phyloP scores from a whole-genome alignment of 37 sponge, comb jelly and placozoan genomes.

The Beroe forskalii region DNA sequence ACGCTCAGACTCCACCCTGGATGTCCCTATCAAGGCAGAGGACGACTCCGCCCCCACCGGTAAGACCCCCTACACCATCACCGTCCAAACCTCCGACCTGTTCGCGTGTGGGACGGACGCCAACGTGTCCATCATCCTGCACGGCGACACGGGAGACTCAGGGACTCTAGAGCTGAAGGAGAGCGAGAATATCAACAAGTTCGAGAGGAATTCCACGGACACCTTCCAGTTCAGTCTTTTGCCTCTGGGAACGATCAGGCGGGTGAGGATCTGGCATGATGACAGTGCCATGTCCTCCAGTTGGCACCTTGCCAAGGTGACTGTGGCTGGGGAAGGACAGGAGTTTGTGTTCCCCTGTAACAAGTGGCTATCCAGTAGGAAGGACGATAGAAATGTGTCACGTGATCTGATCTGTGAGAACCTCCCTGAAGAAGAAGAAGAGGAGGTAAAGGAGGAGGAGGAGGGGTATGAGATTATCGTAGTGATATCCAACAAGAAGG shows the following conservation, averaged over 20 bases:
- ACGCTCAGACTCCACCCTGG: not conserved
- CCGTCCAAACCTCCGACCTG: constrained; percentile 50
- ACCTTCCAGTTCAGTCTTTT: constrained; percentile 22
- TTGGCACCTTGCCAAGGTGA: constrained; percentile 60
- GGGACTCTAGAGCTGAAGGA: constrained; percentile 65
- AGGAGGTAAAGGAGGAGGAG: not conserved
- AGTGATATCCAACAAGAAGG: constrained; percentile 33
- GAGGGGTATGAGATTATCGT: constrained; percentile 42
- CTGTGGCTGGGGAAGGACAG: not conserved
- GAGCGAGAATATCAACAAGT: constrained; percentile 52
- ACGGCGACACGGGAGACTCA: constrained; percentile 69
- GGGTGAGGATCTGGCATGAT: constrained; percentile 62
- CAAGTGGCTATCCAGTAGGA: constrained; percentile 63
- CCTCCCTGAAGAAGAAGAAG: constrained; percentile 21
- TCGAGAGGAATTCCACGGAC: constrained; percentile 45
- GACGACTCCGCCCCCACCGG: not conserved
- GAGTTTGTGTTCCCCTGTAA: constrained; percentile 43
- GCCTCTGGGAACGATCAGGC: not conserved
- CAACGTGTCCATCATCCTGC: constrained; percentile 66
- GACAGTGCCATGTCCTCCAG: not conserved
- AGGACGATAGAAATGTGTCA: constrained; percentile 32
- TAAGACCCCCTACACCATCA: not conserved
- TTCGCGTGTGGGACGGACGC: constrained; percentile 66
- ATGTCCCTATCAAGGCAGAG: not conserved
- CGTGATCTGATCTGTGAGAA: constrained; percentile 60